Percentiles rank a stretch among this genome's conserved stretches.
Evolutionary conservation across 1,140 invertebrate genomes (phyloP).

Genomic region (Philopotamus ludificatus): DNA sequence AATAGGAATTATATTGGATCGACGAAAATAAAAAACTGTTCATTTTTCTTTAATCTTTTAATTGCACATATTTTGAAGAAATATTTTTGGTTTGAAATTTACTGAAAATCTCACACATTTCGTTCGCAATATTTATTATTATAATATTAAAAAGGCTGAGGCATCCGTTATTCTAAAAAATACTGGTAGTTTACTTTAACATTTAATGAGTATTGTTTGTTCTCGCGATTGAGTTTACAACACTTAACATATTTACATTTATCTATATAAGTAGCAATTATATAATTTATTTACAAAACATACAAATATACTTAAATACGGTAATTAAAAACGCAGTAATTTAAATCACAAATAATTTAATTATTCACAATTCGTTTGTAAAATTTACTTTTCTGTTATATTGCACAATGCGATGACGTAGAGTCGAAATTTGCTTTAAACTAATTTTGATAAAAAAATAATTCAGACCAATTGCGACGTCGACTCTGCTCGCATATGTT

Average conservation of each 20-base stretch:
- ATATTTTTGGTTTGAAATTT: conserved; percentile 10
- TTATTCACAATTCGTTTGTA: no score
- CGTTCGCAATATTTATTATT: no score
- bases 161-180: conserved; percentile 35
- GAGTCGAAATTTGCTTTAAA: no score
- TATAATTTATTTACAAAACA: conserved; percentile 7
- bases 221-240: no score
- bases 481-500: no score
- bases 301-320: background rate
- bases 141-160: no score
- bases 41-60: conserved; percentile 10
- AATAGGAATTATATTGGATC: background rate
- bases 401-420: no score
- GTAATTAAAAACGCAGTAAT: background rate
- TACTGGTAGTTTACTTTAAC: conserved; percentile 37
- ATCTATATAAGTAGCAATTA: conserved; percentile 2
- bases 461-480: no score
- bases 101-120: no score
- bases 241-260: conserved; percentile 15
- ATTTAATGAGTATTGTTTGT: conserved; percentile 40
- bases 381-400: no score
- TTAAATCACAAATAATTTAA: conserved; percentile 2
- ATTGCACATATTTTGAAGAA: conserved; percentile 9
- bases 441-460: no score
- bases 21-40: background rate